These are phyloP conservation scores for Tetanocera ferruginea DNA, from an alignment of 2,888 invertebrate genomes.

Conservation along the genomic window DNA sequence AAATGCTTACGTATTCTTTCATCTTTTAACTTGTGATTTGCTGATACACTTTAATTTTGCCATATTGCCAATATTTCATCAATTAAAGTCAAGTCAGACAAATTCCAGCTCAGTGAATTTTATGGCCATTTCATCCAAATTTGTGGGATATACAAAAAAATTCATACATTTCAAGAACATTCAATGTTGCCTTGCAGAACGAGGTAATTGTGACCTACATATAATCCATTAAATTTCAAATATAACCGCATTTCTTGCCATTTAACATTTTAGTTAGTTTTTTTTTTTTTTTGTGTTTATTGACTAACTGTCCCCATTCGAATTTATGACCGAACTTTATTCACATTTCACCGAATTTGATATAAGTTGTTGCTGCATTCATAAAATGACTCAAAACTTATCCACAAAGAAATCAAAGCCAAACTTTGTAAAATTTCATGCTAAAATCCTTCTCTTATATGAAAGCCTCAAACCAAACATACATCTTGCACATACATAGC, in stretches of 20 bases:
- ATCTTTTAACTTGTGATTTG: too few relatives aligned
- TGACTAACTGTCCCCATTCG: constrained; percentile 31
- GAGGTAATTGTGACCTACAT: neutral
- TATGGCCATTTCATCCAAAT: too few relatives aligned
- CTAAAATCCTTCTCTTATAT: constrained; percentile 29
- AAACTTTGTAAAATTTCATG: constrained; percentile 33
- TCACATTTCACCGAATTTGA: constrained; percentile 32
- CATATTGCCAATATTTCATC: too few relatives aligned
- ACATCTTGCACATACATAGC: neutral
- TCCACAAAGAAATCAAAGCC: constrained; percentile 34
- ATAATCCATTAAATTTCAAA: constrained; percentile 16
- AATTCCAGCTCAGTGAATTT: too few relatives aligned
- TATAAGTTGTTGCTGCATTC: constrained; percentile 16
- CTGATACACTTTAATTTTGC: too few relatives aligned
- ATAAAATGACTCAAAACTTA: constrained; percentile 35
- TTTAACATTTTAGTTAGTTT: constrained; percentile 31
- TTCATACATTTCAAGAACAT: too few relatives aligned
- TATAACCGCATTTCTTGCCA: constrained; percentile 27
- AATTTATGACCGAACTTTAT: constrained; percentile 39
- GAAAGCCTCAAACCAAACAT: neutral
- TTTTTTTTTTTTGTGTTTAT: constrained; percentile 4
- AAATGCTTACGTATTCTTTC: too few relatives aligned
- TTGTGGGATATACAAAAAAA: too few relatives aligned
- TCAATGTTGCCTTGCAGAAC: neutral
- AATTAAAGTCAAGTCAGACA: too few relatives aligned